Evolutionary conservation across 2,797 vertebrate genomes (phyloP).

Genomic region (Carcharodon carcharias): DNA sequence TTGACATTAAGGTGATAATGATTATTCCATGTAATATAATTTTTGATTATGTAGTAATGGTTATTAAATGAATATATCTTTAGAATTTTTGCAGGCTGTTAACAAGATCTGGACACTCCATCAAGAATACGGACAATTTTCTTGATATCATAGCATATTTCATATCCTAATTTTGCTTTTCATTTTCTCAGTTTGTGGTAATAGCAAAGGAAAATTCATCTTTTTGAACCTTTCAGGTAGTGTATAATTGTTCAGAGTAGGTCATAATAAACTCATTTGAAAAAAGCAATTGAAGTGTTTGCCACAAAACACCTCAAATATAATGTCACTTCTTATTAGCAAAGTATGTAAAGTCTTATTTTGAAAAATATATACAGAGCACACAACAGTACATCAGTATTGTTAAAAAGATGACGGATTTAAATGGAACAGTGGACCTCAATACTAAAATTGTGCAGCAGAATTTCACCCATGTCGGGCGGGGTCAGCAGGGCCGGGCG

Average conservation of each 20-base stretch:
- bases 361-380: background rate
- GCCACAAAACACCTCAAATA: background rate
- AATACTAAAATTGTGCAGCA: background rate
- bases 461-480: too few relatives aligned
- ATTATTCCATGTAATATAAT: background rate
- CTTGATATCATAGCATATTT: background rate
- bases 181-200: background rate
- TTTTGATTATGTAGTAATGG: conserved; percentile 12
- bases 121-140: background rate
- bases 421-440: background rate
- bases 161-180: background rate
- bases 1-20: background rate
- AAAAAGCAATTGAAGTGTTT: background rate
- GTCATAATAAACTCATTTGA: background rate
- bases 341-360: background rate
- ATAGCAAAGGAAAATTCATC: background rate
- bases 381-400: background rate
- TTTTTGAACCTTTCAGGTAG: background rate
- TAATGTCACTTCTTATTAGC: background rate
- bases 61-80: background rate
- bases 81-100: background rate
- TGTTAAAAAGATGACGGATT: background rate
- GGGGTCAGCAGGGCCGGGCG: too few relatives aligned
- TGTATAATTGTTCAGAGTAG: background rate
- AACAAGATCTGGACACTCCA: background rate